These are phyloP conservation scores for Coreius guichenoti DNA, from an alignment of 2,797 vertebrate species.

Conservation along the genomic window DNA sequence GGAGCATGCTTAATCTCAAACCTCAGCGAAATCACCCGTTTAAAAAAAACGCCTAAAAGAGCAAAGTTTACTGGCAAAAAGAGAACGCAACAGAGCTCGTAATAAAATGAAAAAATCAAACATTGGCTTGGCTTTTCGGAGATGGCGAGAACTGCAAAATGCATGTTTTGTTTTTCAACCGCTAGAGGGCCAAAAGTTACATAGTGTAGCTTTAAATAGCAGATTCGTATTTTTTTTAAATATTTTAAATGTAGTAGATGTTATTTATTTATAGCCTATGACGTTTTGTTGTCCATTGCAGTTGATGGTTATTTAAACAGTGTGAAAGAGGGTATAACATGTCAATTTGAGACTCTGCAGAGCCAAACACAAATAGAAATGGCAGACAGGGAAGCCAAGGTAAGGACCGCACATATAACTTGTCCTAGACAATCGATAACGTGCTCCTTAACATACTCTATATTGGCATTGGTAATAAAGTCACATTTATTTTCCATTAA, in stretches of 20 bases:
- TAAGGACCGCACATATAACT: constrained; percentile 55
- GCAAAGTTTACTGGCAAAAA: background rate
- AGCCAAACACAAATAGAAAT: constrained; percentile 68
- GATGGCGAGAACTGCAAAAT: background rate
- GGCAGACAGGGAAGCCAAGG: constrained; percentile 73
- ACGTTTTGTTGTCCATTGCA: constrained; percentile 55
- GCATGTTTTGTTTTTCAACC: background rate
- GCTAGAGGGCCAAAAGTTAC: background rate
- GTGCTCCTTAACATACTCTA: background rate
- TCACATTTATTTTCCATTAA: constrained; percentile 36
- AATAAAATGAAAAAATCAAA: too few species aligned
- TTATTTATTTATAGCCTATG: background rate
- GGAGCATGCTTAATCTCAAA: background rate
- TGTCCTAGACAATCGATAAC: background rate
- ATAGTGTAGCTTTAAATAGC: background rate
- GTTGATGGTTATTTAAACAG: constrained; percentile 71
- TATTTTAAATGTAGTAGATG: background rate
- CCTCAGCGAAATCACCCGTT: background rate
- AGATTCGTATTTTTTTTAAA: background rate
- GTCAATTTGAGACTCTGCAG: constrained; percentile 72
- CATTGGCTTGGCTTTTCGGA: too few species aligned
- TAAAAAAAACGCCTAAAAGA: background rate
- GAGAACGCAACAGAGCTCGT: too few species aligned
- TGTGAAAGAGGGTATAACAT: constrained; percentile 69
- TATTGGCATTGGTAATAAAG: background rate